Evolutionary conservation across 2,888 invertebrate species (phyloP).

Genomic region (Linhomoeus sp.): DNA sequence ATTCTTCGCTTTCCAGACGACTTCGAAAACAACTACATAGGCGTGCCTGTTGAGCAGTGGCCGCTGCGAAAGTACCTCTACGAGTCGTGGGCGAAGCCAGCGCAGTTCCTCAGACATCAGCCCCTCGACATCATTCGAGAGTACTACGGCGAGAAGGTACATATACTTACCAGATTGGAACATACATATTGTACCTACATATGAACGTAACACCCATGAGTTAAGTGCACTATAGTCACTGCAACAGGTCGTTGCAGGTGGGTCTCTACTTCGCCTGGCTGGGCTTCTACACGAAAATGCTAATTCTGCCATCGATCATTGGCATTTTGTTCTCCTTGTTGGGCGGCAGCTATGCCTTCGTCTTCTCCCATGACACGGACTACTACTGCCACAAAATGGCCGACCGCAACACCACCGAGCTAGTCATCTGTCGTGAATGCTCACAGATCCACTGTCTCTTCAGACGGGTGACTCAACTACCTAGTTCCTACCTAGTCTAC

Average conservation of each 20-base stretch:
- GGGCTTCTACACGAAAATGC: constrained; percentile 78
- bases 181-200: too few species aligned
- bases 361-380: neutral
- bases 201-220: too few species aligned
- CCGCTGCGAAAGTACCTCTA: constrained; percentile 6
- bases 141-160: constrained; percentile 38
- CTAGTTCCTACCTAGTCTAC: too few species aligned
- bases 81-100: constrained; percentile 5
- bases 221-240: too few species aligned
- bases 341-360: constrained; percentile 52
- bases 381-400: neutral
- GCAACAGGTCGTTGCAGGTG: too few species aligned
- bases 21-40: neutral
- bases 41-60: neutral
- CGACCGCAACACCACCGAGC: constrained; percentile 42
- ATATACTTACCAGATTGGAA: too few species aligned
- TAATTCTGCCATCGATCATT: constrained; percentile 62
- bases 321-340: constrained; percentile 63
- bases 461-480: constrained; percentile 28
- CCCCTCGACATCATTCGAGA: constrained; percentile 6
- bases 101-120: constrained; percentile 5
- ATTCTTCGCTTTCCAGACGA: neutral
- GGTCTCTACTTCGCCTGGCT: constrained; percentile 80
- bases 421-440: constrained; percentile 70
- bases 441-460: constrained; percentile 51